A percentile compares a stretch with the other conserved stretches of the same genome.
phyloP scores from a whole-genome alignment of 92 coral and sea anemone genomes.

The Siderastrea siderea region DNA sequence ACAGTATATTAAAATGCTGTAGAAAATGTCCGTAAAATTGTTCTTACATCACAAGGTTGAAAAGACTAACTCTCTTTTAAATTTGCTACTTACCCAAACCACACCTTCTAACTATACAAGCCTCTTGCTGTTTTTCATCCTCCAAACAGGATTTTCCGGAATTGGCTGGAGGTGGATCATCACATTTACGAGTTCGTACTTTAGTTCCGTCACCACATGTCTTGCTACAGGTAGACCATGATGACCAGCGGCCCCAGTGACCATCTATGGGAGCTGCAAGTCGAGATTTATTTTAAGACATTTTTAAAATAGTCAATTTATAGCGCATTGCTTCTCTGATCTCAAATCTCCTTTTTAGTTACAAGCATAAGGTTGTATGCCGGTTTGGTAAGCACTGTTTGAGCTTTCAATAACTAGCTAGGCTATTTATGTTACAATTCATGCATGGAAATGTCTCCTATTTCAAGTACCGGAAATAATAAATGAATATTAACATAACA shows the following conservation, averaged over 20 bases:
- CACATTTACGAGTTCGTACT: slow-evolving; percentile 83
- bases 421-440: too few species aligned
- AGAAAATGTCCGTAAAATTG: background rate
- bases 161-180: slow-evolving; percentile 83
- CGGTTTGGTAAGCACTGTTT: too few species aligned
- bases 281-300: background rate
- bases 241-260: slow-evolving; percentile 98
- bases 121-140: slow-evolving; percentile 47
- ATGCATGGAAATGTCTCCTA: too few species aligned
- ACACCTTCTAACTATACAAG: slow-evolving; percentile 79
- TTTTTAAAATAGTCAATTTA: too few species aligned
- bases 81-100: slow-evolving; percentile 76
- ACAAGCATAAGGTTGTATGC: too few species aligned
- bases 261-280: slow-evolving; percentile 84
- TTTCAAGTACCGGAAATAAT: too few species aligned
- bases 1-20: too few species aligned
- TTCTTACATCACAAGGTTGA: background rate
- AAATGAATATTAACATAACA: too few species aligned
- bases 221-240: slow-evolving; percentile 83
- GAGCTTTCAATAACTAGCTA: too few species aligned
- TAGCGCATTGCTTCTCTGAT: too few species aligned
- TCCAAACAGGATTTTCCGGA: slow-evolving; percentile 87
- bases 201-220: slow-evolving; percentile 84
- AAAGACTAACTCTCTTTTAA: too few species aligned
- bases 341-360: too few species aligned